phyloP scores from a whole-genome alignment of 1,140 invertebrate genomes.

The Neelides sp. region DNA sequence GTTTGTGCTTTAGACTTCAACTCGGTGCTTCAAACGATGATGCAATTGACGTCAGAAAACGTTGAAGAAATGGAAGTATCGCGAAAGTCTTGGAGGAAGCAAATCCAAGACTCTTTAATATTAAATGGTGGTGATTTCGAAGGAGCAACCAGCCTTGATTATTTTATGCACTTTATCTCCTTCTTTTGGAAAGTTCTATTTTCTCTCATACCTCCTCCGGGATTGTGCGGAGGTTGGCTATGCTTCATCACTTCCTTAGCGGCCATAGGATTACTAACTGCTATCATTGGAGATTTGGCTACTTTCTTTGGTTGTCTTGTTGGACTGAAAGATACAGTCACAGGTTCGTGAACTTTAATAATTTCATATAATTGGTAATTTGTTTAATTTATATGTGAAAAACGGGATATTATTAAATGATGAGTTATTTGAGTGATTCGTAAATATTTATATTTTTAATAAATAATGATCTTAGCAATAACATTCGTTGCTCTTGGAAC shows the following conservation, averaged over 20 bases:
- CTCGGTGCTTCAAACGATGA: conserved; percentile 42
- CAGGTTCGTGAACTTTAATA: conserved; percentile 34
- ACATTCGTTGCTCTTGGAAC: conserved; percentile 58
- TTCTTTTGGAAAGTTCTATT: conserved; percentile 45
- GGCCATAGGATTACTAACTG: conserved; percentile 47
- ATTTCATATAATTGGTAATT: background rate
- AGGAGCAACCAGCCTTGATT: conserved; percentile 42
- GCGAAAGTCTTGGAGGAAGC: conserved; percentile 43
- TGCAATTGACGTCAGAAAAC: conserved; percentile 44
- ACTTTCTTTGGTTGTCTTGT: conserved; percentile 49
- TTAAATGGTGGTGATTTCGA: conserved; percentile 51
- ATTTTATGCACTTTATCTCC: conserved; percentile 53
- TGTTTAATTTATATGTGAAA: no score
- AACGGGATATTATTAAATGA: no score
- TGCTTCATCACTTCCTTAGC: conserved; percentile 45
- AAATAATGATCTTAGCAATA: conserved; percentile 44
- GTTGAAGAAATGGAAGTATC: conserved; percentile 43
- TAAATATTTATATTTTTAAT: background rate
- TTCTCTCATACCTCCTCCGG: conserved; percentile 44
- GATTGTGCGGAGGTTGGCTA: conserved; percentile 47
- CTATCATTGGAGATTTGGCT: conserved; percentile 49
- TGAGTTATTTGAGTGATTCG: background rate
- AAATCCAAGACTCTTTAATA: conserved; percentile 47
- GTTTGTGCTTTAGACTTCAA: conserved; percentile 41
- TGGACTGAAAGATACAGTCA: conserved; percentile 44